A percentile compares a stretch with the other conserved stretches of the same genome.
phyloP scores from a whole-genome alignment of 2,113 vertebrate species.

The Chrysochloris asiatica region DNA sequence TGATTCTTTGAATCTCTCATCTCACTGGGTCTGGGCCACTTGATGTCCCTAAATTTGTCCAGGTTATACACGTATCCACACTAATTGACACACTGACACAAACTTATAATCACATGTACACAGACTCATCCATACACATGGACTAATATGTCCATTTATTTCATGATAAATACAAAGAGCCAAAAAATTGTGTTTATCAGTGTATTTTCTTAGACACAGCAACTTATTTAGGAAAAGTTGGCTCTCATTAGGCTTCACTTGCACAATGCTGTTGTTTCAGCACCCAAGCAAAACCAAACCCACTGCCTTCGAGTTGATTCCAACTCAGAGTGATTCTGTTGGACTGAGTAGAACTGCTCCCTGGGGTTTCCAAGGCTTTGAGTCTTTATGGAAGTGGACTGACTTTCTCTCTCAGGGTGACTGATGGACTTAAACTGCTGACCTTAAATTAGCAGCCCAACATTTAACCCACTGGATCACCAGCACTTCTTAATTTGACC shows the following conservation, averaged over 20 bases:
- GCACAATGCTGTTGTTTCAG: not conserved
- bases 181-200: not conserved
- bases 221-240: slow-evolving; percentile 13
- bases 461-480: too few relatives aligned
- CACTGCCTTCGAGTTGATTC: too few relatives aligned
- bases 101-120: not conserved
- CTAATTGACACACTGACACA: not conserved
- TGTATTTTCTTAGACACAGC: not conserved
- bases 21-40: not conserved
- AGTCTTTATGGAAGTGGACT: too few relatives aligned
- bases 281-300: not conserved
- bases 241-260: not conserved
- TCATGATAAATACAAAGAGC: not conserved
- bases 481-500: too few relatives aligned
- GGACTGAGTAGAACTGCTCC: too few relatives aligned
- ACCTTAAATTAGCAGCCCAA: too few relatives aligned
- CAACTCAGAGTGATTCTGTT: too few relatives aligned
- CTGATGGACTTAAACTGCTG: too few relatives aligned
- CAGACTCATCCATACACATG: not conserved
- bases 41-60: slow-evolving; percentile 33
- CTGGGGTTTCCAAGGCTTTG: too few relatives aligned
- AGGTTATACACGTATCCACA: not conserved
- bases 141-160: not conserved
- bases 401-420: too few relatives aligned
- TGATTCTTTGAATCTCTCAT: slow-evolving; percentile 54